Evolutionary conservation across 2,888 invertebrate genomes (phyloP).

Genomic region (Mimumesa dahlbomi): DNA sequence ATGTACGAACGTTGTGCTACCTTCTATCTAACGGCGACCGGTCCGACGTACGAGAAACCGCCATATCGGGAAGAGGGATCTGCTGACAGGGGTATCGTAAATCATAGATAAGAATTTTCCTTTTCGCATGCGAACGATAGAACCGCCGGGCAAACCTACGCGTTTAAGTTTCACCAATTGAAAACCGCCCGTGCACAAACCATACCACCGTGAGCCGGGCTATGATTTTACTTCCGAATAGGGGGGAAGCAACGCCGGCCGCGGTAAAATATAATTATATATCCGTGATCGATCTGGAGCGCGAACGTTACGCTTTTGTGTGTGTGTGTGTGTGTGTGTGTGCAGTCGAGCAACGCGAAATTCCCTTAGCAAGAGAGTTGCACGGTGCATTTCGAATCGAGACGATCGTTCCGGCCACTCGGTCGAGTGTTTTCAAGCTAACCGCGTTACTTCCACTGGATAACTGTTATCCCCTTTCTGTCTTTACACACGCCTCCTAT

Average conservation of each 20-base stretch:
- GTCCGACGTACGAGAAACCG: no score
- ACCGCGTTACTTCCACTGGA: no score
- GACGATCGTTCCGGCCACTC: slow-evolving; percentile 6
- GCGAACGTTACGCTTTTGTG: not conserved
- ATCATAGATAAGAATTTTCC: no score
- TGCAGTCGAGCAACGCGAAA: slow-evolving; percentile 36
- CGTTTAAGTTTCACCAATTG: slow-evolving; percentile 27
- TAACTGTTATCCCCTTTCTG: not conserved
- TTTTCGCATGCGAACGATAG: slow-evolving; percentile 9
- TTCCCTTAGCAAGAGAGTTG: slow-evolving; percentile 8
- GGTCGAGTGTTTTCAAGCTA: no score
- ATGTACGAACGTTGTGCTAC: no score
- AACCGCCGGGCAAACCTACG: not conserved
- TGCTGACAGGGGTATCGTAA: not conserved
- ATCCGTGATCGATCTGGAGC: slow-evolving; percentile 43
- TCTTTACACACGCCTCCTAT: not conserved
- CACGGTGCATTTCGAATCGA: slow-evolving; percentile 28
- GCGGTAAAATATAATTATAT: slow-evolving; percentile 17
- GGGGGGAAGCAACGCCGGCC: slow-evolving; percentile 6
- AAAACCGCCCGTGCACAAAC: slow-evolving; percentile 1
- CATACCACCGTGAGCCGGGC: no score
- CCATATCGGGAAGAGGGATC: not conserved
- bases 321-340: slow-evolving; percentile 37
- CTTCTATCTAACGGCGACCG: no score
- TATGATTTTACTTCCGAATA: slow-evolving; percentile 14